A percentile compares a stretch with the other conserved stretches of the same genome.
phyloP scores from a whole-genome alignment of 2,888 invertebrate species.

The Pollenia labialis region DNA sequence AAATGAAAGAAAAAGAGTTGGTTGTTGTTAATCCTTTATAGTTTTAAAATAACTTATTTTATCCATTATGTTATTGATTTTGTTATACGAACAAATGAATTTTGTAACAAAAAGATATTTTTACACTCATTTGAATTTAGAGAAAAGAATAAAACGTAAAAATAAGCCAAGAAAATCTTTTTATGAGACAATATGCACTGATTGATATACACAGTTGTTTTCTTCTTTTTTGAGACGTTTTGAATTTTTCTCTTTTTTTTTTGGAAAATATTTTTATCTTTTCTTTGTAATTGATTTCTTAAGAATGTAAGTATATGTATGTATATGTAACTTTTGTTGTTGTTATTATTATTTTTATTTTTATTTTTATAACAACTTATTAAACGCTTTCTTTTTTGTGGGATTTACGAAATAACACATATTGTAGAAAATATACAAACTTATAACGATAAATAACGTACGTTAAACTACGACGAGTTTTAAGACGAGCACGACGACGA shows the following conservation, averaged over 20 bases:
- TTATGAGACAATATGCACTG: constrained; percentile 20
- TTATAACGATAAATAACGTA: constrained; percentile 18
- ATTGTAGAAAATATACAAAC: constrained; percentile 15
- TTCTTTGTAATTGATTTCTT: constrained; percentile 24
- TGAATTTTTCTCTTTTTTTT: not conserved
- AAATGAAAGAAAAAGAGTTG: not conserved
- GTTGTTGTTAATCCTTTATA: constrained; percentile 16
- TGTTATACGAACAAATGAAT: not conserved
- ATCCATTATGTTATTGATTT: constrained; percentile 11
- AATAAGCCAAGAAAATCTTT: constrained; percentile 1
- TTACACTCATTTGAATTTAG: constrained; percentile 1
- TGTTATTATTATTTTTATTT: not conserved
- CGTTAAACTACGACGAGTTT: constrained; percentile 47
- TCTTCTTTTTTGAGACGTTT: constrained; percentile 26
- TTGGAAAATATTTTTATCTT: not conserved
- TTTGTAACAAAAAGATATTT: not conserved
- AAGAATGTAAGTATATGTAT: not conserved
- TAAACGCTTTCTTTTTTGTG: constrained; percentile 2
- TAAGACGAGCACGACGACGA: constrained; percentile 11
- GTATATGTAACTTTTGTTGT: not conserved
- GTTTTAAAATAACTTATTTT: not conserved
- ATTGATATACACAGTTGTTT: constrained; percentile 38
- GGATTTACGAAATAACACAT: constrained; percentile 33
- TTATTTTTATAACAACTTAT: constrained; percentile 11
- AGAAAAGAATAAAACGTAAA: not conserved